Evolutionary conservation across 2,113 vertebrate genomes (phyloP).

Genomic region (Rhinopithecus roxellana): DNA sequence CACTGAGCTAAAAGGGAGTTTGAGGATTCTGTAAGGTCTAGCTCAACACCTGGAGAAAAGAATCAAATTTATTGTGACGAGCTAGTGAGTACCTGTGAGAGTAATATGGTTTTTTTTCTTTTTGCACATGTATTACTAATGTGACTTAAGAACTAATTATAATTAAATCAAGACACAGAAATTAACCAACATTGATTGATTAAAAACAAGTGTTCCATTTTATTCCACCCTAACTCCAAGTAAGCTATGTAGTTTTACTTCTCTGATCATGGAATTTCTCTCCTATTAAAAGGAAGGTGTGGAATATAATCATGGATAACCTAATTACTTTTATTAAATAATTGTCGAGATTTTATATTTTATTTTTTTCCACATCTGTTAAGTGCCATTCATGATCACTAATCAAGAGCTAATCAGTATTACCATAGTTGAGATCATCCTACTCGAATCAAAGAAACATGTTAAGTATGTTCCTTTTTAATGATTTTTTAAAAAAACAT

Average conservation of each 20-base stretch:
- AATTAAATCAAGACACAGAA: neutral
- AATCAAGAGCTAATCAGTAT: slow-evolving; percentile 56
- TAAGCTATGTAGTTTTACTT: neutral
- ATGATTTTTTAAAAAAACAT: neutral
- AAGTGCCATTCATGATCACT: slow-evolving; percentile 57
- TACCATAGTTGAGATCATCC: neutral
- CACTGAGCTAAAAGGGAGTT: fast-evolving
- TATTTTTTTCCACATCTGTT: slow-evolving; percentile 22
- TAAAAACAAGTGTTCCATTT: neutral
- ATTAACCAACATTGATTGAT: neutral
- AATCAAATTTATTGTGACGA: neutral
- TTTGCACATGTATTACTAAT: neutral
- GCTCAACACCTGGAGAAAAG: neutral
- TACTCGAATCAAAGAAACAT: slow-evolving; percentile 35
- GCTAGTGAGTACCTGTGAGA: neutral
- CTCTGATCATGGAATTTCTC: neutral
- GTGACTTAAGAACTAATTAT: neutral
- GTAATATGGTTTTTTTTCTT: neutral
- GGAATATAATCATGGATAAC: slow-evolving; percentile 25
- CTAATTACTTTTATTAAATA: slow-evolving; percentile 61
- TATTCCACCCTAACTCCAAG: neutral
- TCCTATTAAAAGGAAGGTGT: neutral
- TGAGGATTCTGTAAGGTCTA: neutral
- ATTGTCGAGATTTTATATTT: slow-evolving; percentile 46
- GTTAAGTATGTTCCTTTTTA: neutral